These are phyloP conservation scores for Bubalus kerabau DNA, from an alignment of 2,113 vertebrate genomes.

Conservation along the genomic window DNA sequence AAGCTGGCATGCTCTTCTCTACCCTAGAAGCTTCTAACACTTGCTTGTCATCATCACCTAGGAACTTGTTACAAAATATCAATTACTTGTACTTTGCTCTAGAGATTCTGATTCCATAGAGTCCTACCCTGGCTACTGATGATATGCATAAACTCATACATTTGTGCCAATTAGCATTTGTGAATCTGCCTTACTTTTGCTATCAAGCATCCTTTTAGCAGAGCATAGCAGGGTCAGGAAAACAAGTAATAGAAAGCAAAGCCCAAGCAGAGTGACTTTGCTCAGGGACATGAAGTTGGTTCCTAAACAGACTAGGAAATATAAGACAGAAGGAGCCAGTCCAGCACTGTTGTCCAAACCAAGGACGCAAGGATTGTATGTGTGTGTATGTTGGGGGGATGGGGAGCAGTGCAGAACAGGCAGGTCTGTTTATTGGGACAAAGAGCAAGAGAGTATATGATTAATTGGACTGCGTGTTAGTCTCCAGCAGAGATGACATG, in stretches of 20 bases:
- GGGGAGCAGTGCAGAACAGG: background rate
- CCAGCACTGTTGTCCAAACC: fast-evolving
- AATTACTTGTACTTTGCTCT: background rate
- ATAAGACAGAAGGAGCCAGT: background rate
- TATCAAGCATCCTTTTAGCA: background rate
- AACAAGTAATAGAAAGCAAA: background rate
- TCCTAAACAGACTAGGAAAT: background rate
- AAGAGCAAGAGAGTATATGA: background rate
- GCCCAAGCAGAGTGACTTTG: background rate
- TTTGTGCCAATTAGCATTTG: background rate
- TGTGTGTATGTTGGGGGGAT: background rate
- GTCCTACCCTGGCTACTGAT: background rate
- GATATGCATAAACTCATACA: background rate
- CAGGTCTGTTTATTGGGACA: background rate
- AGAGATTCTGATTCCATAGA: background rate
- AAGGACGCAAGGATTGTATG: background rate
- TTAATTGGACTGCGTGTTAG: background rate
- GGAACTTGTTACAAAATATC: background rate
- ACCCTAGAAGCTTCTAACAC: background rate
- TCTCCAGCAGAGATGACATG: background rate
- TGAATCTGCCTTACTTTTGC: background rate
- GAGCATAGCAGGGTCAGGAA: background rate
- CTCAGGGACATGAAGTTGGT: background rate
- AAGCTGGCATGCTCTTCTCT: background rate
- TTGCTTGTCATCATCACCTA: background rate